These are phyloP conservation scores for Herpetotheres cachinnans DNA, from an alignment of 2,113 vertebrate species.

Conservation along the genomic window DNA sequence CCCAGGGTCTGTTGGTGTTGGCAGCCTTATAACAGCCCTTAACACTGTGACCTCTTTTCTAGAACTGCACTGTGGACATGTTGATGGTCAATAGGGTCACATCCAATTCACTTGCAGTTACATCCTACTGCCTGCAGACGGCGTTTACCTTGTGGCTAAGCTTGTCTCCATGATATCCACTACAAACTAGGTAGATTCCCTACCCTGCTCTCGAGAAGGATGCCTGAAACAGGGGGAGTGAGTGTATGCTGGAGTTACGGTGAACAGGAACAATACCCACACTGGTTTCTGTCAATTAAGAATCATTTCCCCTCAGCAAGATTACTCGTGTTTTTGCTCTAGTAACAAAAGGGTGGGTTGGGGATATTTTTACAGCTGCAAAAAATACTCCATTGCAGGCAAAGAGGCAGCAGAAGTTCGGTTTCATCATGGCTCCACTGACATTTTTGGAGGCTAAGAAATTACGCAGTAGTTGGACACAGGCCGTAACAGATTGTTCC, in stretches of 20 bases:
- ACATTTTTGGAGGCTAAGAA: too few species aligned
- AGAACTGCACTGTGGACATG: neutral
- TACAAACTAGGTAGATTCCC: neutral
- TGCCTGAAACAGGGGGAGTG: neutral
- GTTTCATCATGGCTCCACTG: too few species aligned
- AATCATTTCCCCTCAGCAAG: neutral
- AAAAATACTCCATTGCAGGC: neutral
- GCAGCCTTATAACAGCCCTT: neutral
- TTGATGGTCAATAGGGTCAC: neutral
- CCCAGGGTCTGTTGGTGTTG: neutral
- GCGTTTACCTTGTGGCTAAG: neutral
- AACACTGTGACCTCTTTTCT: neutral
- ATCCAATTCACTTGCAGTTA: neutral
- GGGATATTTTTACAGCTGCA: neutral
- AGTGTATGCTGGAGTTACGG: neutral
- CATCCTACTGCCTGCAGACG: neutral
- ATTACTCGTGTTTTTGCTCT: neutral
- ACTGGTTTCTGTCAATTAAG: neutral
- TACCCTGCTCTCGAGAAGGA: neutral
- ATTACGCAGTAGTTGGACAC: too few species aligned
- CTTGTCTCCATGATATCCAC: neutral
- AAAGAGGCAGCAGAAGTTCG: neutral
- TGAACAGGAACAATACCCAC: neutral
- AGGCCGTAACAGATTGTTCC: too few species aligned
- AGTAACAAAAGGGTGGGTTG: neutral